Evolutionary conservation across 2,797 vertebrate species (phyloP).

Genomic region (Amazona finschi): DNA sequence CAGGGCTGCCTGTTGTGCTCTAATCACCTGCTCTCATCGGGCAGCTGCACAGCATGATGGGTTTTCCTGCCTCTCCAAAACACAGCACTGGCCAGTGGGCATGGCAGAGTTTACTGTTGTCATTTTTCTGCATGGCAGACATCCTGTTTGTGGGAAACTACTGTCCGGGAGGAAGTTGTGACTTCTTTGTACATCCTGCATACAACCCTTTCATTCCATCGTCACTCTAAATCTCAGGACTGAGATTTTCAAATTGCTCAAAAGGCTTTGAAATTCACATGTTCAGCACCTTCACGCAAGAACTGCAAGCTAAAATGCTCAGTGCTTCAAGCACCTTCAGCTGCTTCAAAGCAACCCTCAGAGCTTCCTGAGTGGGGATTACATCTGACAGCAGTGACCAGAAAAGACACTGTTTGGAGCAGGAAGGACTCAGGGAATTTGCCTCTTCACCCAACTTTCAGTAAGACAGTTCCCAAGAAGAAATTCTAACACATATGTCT

Average conservation of each 20-base stretch:
- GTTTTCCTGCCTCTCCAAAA: constrained; percentile 54
- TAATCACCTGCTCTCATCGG: not conserved
- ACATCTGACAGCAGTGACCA: not conserved
- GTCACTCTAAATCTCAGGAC: not conserved
- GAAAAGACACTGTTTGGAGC: not conserved
- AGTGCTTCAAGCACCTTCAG: not conserved
- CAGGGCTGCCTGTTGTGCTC: constrained; percentile 4
- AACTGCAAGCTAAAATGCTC: not conserved
- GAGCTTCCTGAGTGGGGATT: not conserved
- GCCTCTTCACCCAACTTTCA: not conserved
- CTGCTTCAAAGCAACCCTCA: not conserved
- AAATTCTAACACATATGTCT: accelerated
- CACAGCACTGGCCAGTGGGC: not conserved
- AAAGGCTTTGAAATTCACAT: not conserved
- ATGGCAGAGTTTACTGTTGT: not conserved
- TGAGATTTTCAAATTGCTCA: not conserved
- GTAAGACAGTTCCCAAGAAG: not conserved
- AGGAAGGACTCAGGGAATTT: not conserved
- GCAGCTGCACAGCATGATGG: constrained; percentile 4
- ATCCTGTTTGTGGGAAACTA: constrained; percentile 33
- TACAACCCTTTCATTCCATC: not conserved
- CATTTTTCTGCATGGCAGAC: not conserved
- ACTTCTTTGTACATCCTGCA: not conserved
- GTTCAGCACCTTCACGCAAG: not conserved
- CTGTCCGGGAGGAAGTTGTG: constrained; percentile 1